Base-by-base conservation (phyloP, 2,888 invertebrate species). In the Aleiodes testaceus region DNA sequence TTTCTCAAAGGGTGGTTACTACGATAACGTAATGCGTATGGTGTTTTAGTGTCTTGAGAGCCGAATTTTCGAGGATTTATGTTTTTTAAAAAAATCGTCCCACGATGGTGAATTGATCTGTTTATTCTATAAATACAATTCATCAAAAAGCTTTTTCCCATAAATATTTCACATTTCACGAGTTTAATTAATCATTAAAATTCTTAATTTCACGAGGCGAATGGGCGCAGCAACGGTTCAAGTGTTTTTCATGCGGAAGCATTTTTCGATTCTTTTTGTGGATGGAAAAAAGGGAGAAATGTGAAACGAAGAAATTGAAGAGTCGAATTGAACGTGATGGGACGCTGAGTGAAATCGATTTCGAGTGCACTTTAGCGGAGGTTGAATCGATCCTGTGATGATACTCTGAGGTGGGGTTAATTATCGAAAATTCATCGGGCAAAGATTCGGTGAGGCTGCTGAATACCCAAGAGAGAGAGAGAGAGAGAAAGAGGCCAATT, bases 21-120 rank as follows among this genome's bases (percentile, higher is more conserved):
- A 80, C 83, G 85, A 85, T 86, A 83, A 83, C 81, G 82, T 82
- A 84, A 86, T 85, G 80, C 81, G 73, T 72, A 66, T 67, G 67
- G 73, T 73, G 73, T 42, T 61, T 36, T 59, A 26, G 26, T 36
- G 59, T 59, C 59, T 42, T 36, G 42, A 59, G 59, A 59, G 59
- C 14, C 11, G 16, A 7, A 14, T n/a, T 20, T 12, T n/a, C 14
- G 16, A 36, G 9, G 36, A 11, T 59, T 42, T 42, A 16, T 59
- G 36, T 42, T n/a, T 11, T 26, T 53, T 53, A n/a, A 9, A 7
- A 12, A 7, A 11, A 4, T 18, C 6, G 6, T 16, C 18, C n/a
- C 53, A 22, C 22, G 18, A 50, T 50, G 50, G 16, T 20, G 14
- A n/a, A 50, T 50, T 11, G 18, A 50, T 36, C 5, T 55, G n/a